Evolutionary conservation across 1,140 invertebrate species (phyloP).

Genomic region (Drosophila nasuta): DNA sequence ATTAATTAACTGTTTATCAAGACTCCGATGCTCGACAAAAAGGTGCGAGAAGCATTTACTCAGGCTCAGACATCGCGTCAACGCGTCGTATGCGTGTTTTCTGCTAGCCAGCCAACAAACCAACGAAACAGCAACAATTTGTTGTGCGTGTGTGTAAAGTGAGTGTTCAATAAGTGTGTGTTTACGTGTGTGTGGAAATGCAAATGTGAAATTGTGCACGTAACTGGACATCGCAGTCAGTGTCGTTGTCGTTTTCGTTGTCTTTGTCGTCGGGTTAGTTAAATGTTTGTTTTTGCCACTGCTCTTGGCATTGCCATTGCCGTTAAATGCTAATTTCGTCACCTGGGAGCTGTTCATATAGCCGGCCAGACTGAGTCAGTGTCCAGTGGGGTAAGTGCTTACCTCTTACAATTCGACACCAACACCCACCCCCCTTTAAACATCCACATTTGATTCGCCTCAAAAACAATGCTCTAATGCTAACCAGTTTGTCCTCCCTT

Average conservation of each 20-base stretch:
- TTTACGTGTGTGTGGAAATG: conserved; percentile 14
- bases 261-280: conserved; percentile 11
- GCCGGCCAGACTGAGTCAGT: conserved; percentile 32
- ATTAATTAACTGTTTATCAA: conserved; percentile 54
- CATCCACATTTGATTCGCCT: background rate
- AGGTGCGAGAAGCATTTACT: conserved; percentile 11
- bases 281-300: conserved; percentile 26
- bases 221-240: conserved; percentile 14
- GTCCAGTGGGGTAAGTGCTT: conserved; percentile 28
- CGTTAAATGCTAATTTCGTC: conserved; percentile 62
- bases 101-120: background rate
- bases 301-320: conserved; percentile 64
- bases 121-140: conserved; percentile 11
- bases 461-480: conserved; percentile 31
- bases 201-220: conserved; percentile 39
- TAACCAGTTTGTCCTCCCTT: conserved; percentile 62
- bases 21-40: conserved; percentile 14
- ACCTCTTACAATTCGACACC: background rate
- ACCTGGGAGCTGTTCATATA: conserved; percentile 40
- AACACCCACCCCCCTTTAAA: background rate
- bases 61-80: conserved; percentile 1
- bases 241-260: background rate
- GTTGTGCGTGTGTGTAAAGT: conserved; percentile 13
- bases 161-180: conserved; percentile 18
- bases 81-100: conserved; percentile 26